Percentiles rank a stretch among this genome's conserved stretches.
Conservation (phyloP, 2,888 invertebrate genomes). For the Lasioglossum lativentre region DNA sequence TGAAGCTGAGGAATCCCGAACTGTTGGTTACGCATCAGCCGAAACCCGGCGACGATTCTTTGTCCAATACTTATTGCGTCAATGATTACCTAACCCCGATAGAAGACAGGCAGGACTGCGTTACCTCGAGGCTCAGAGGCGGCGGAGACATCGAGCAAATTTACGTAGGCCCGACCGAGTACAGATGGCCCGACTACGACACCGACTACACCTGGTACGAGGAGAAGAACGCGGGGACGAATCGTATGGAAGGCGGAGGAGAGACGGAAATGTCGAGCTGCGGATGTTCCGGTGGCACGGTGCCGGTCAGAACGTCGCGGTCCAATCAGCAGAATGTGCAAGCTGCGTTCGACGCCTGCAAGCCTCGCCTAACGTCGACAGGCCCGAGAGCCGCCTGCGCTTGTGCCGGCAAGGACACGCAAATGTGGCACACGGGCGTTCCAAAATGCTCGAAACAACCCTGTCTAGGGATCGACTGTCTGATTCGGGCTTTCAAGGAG, state of each 20-base stretch:
- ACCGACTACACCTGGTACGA: slow-evolving; percentile 60
- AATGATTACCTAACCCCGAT: slow-evolving; percentile 39
- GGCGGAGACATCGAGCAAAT: slow-evolving; percentile 64
- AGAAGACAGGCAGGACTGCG: slow-evolving; percentile 19
- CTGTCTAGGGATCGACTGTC: slow-evolving; percentile 74
- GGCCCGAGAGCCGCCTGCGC: slow-evolving; percentile 35
- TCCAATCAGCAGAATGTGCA: slow-evolving; percentile 10
- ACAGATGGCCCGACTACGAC: slow-evolving; percentile 45
- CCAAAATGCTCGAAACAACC: slow-evolving; percentile 70
- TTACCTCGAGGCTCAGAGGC: slow-evolving; percentile 69
- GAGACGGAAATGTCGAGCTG: slow-evolving; percentile 23
- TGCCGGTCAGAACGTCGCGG: not conserved
- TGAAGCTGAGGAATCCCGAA: slow-evolving; percentile 63
- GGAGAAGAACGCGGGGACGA: slow-evolving; percentile 28
- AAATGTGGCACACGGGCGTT: slow-evolving; percentile 32
- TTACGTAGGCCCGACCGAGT: slow-evolving; percentile 20
- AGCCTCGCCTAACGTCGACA: slow-evolving; percentile 30
- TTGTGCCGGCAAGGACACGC: slow-evolving; percentile 62
- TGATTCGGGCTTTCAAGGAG: slow-evolving; percentile 77
- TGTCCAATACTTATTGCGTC: slow-evolving; percentile 62
- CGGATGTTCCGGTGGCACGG: slow-evolving; percentile 38
- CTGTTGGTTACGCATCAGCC: slow-evolving; percentile 2
- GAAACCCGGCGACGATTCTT: not conserved
- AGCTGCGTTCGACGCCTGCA: slow-evolving; percentile 37
- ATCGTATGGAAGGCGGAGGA: slow-evolving; percentile 68